A percentile compares a stretch with the other conserved stretches of the same genome.
Conservation (phyloP, 2,888 invertebrate species). For the Papilio gigon region DNA sequence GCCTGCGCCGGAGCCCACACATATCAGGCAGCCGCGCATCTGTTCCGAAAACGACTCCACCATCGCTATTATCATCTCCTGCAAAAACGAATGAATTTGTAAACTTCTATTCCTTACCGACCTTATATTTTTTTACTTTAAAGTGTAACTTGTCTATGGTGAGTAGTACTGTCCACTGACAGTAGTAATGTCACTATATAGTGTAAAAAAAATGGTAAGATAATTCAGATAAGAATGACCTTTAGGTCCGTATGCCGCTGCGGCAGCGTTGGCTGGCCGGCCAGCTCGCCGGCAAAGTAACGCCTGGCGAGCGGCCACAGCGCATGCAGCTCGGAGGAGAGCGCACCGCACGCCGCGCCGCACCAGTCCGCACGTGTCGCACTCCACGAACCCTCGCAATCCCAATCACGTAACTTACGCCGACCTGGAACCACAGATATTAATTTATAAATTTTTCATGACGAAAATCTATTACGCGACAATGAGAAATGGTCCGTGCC, state of each 20-base stretch:
- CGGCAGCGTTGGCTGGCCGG: conserved; percentile 85
- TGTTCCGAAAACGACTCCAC: conserved; percentile 89
- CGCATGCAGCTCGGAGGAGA: conserved; percentile 86
- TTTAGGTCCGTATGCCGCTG: conserved; percentile 90
- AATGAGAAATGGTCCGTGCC: neutral
- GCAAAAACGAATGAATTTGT: conserved; percentile 39
- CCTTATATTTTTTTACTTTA: too few species aligned
- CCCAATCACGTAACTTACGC: conserved; percentile 57
- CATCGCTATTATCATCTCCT: conserved; percentile 90
- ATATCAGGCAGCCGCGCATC: conserved; percentile 87
- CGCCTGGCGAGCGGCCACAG: conserved; percentile 97
- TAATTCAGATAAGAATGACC: conserved; percentile 66
- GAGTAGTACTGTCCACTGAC: too few species aligned
- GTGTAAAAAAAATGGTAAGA: neutral
- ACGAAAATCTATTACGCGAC: too few species aligned
- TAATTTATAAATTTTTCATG: too few species aligned
- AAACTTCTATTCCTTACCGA: neutral
- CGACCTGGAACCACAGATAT: conserved; percentile 49
- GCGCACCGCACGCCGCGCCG: conserved; percentile 72
- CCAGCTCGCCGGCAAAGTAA: conserved; percentile 95
- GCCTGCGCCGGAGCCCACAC: conserved; percentile 81
- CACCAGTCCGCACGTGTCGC: conserved; percentile 66
- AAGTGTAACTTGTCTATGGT: too few species aligned
- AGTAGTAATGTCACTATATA: too few species aligned
- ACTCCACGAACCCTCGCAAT: conserved; percentile 60